Conservation (phyloP, 2,888 invertebrate genomes). For the Acanthacorydalis orientalis region DNA sequence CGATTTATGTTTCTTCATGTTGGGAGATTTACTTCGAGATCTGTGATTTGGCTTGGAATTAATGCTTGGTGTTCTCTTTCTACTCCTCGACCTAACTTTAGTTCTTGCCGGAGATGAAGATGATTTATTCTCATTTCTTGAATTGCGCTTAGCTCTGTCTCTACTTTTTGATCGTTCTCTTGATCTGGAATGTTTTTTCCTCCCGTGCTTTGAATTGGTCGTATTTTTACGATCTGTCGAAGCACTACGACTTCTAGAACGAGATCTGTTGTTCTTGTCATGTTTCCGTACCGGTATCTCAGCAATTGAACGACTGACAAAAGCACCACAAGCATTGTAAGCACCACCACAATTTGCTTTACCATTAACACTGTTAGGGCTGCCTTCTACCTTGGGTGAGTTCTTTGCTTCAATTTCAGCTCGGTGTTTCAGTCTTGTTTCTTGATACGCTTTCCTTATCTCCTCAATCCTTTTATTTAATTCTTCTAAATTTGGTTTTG, state of each 20-base stretch:
- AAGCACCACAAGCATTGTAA: constrained; percentile 50
- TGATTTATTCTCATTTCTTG: constrained; percentile 16
- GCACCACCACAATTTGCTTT: constrained; percentile 38
- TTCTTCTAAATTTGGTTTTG: constrained; percentile 58
- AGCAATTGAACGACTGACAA: constrained; percentile 33
- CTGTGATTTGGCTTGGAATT: background rate
- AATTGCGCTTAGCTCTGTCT: constrained; percentile 10
- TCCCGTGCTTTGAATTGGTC: constrained; percentile 14
- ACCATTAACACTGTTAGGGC: constrained; percentile 22
- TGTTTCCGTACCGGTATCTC: constrained; percentile 18
- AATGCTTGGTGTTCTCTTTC: background rate
- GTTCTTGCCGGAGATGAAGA: constrained; percentile 21
- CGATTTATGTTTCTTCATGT: constrained; percentile 23
- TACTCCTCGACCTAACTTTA: constrained; percentile 11
- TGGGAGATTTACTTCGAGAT: constrained; percentile 11
- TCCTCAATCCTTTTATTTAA: constrained; percentile 60
- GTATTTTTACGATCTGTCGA: constrained; percentile 21
- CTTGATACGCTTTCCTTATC: constrained; percentile 51
- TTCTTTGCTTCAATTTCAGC: constrained; percentile 31
- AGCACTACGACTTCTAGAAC: constrained; percentile 22
- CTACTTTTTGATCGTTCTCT: background rate
- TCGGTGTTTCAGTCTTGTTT: constrained; percentile 38
- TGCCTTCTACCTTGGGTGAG: constrained; percentile 25
- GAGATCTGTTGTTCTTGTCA: constrained; percentile 23
- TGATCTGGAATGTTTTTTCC: constrained; percentile 4